A percentile compares a stretch with the other conserved stretches of the same genome.
phyloP scores from a whole-genome alignment of 2,797 vertebrate genomes.

The Acipenser transmontanus region DNA sequence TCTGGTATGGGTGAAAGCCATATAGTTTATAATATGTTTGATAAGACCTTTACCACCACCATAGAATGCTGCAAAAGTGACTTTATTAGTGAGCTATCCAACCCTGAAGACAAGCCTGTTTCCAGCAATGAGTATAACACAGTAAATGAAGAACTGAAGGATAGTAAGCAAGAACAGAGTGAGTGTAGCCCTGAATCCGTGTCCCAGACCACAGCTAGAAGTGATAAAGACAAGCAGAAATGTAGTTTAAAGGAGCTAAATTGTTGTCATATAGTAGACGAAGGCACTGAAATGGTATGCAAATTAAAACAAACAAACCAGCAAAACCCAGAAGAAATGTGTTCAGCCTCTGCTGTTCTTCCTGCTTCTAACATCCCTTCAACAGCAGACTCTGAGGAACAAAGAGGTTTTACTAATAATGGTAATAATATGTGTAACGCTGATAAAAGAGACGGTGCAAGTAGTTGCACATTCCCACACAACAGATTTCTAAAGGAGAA shows the following conservation, averaged over 20 bases:
- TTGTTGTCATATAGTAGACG: conserved; percentile 30
- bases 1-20: conserved; percentile 29
- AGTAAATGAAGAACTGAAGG: conserved; percentile 34
- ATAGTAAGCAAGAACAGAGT: conserved; percentile 30
- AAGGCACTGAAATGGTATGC: conserved; percentile 29
- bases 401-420: background rate
- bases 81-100: conserved; percentile 31
- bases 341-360: conserved; percentile 13
- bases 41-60: conserved; percentile 28
- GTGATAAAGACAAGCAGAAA: conserved; percentile 33
- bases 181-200: conserved; percentile 34
- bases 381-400: background rate
- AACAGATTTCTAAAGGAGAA: background rate
- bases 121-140: conserved; percentile 28
- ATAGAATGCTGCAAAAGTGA: conserved; percentile 23
- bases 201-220: conserved; percentile 27
- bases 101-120: conserved; percentile 30
- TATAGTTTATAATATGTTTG: conserved; percentile 29
- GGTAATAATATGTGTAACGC: background rate
- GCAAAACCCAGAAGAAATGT: conserved; percentile 3
- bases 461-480: background rate
- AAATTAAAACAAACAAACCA: conserved; percentile 25
- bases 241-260: conserved; percentile 28
- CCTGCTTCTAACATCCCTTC: background rate
- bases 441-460: background rate